These are phyloP conservation scores for Alethe diademata DNA, from an alignment of 2,113 vertebrate species.

Conservation along the genomic window DNA sequence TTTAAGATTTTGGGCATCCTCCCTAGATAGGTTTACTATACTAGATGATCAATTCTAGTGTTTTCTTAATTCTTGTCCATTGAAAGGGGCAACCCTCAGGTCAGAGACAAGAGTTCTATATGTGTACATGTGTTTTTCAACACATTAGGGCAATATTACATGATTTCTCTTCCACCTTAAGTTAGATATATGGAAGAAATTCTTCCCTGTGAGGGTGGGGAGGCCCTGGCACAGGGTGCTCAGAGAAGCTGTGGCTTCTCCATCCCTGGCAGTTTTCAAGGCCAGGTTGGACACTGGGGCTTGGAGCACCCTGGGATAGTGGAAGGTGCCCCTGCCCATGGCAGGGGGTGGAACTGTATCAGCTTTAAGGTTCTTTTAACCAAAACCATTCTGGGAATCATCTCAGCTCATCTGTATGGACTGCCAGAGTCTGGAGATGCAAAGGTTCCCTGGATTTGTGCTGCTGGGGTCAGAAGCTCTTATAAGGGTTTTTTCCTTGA, in stretches of 20 bases:
- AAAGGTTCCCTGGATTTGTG: not conserved
- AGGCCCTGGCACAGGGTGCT: not conserved
- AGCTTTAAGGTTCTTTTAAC: not conserved
- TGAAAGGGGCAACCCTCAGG: not conserved
- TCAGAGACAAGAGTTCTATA: not conserved
- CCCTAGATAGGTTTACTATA: not conserved
- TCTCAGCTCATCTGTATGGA: not conserved
- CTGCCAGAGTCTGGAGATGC: not conserved
- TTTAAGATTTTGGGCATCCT: not conserved
- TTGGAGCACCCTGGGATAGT: not conserved
- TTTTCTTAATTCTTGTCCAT: not conserved
- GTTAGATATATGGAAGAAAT: not conserved
- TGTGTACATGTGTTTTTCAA: not conserved
- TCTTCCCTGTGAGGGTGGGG: fast-evolving
- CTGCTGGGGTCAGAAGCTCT: not conserved
- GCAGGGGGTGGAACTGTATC: not conserved
- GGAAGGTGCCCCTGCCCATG: not conserved
- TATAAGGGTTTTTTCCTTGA: not conserved
- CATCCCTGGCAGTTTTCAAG: not conserved
- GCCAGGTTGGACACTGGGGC: fast-evolving
- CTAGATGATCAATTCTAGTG: not conserved
- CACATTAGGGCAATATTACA: not conserved
- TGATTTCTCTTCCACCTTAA: not conserved
- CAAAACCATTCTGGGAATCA: not conserved
- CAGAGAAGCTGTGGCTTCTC: not conserved